These are phyloP conservation scores for Bubalus kerabau DNA, from an alignment of 2,113 vertebrate genomes.

Conservation along the genomic window DNA sequence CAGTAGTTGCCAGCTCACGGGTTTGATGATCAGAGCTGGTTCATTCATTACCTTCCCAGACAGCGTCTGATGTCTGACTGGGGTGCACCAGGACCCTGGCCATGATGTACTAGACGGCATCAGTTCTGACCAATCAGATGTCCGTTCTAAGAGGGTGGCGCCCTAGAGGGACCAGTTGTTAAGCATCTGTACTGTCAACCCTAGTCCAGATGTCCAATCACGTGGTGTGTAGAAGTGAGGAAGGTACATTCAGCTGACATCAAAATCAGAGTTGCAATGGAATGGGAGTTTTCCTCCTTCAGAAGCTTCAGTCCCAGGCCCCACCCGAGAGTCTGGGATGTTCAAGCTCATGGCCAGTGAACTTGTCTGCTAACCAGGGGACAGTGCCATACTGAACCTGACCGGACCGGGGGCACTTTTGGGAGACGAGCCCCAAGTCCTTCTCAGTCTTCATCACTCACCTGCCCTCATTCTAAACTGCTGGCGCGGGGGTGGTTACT, in stretches of 20 bases:
- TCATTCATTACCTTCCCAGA: background rate
- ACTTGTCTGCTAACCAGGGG: background rate
- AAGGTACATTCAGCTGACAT: background rate
- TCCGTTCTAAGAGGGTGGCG: background rate
- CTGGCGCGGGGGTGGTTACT: accelerated
- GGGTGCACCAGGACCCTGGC: background rate
- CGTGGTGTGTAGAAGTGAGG: background rate
- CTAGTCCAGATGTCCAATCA: background rate
- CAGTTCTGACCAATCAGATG: background rate
- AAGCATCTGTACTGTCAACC: background rate
- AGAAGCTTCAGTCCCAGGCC: background rate
- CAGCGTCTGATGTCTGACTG: background rate
- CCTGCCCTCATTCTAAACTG: background rate
- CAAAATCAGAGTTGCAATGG: background rate
- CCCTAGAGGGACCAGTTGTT: background rate
- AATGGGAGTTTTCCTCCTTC: background rate
- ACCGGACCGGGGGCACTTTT: background rate
- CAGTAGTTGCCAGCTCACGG: background rate
- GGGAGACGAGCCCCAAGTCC: background rate
- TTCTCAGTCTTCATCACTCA: background rate
- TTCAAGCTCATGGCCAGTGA: background rate
- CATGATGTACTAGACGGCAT: accelerated
- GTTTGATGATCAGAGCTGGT: background rate
- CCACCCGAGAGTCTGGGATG: background rate
- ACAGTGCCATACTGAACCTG: background rate